Conservation (phyloP, 64 coral and sea anemone genomes). For the Pocillopora verrucosa region DNA sequence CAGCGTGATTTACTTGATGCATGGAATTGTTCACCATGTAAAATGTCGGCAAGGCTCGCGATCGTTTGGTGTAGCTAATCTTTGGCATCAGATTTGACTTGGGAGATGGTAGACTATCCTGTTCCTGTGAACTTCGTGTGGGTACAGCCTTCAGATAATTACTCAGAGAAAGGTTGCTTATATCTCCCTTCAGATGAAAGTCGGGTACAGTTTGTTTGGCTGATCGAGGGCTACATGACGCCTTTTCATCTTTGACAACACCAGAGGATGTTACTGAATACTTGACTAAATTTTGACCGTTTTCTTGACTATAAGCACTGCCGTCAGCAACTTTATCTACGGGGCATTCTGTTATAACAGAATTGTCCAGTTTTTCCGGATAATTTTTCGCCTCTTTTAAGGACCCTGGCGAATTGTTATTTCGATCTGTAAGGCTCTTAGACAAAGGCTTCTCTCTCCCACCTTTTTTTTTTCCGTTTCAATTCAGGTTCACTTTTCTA, state of each 20-base stretch:
- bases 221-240: background rate
- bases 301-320: background rate
- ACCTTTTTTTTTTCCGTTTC: conserved; percentile 3
- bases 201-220: background rate
- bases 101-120: no score
- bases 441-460: background rate
- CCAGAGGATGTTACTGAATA: background rate
- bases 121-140: no score
- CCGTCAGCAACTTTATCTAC: background rate
- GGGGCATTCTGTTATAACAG: background rate
- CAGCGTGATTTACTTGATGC: no score
- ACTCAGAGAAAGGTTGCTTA: no score
- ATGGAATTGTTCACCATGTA: no score
- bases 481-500: background rate
- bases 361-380: background rate
- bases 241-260: background rate
- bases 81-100: no score
- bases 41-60: no score
- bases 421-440: background rate
- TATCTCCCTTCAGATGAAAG: conserved; percentile 47
- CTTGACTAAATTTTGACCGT: background rate
- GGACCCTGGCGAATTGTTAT: background rate
- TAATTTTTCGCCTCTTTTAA: background rate
- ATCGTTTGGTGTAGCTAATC: no score
- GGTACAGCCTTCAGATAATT: no score